phyloP scores from a whole-genome alignment of 2,113 vertebrate genomes.

The Enhydra lutris region DNA sequence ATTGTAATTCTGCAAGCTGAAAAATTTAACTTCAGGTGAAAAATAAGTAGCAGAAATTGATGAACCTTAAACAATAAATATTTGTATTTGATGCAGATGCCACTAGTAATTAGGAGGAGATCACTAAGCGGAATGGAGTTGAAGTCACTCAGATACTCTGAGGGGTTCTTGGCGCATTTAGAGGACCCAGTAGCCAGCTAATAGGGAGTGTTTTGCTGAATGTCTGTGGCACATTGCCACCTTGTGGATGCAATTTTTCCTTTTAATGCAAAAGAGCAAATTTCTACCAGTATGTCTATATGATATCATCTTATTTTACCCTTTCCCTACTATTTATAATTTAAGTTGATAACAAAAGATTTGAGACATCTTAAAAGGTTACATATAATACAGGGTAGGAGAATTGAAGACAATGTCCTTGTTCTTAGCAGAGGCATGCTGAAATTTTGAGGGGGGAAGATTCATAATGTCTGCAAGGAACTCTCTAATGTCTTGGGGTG shows the following conservation, averaged over 20 bases:
- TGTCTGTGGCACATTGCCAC: conserved; percentile 68
- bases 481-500: not conserved
- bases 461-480: not conserved
- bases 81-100: conserved; percentile 51
- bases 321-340: not conserved
- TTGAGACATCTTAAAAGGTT: not conserved
- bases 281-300: not conserved
- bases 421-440: not conserved
- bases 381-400: not conserved
- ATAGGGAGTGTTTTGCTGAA: not conserved
- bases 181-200: not conserved
- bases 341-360: not conserved
- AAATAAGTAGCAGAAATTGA: conserved; percentile 30
- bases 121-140: conserved; percentile 37
- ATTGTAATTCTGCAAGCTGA: conserved; percentile 37
- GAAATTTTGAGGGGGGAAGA: not conserved
- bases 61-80: conserved; percentile 54
- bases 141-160: not conserved
- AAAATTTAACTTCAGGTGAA: conserved; percentile 30
- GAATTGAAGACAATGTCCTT: not conserved
- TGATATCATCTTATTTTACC: not conserved
- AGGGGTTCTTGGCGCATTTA: not conserved
- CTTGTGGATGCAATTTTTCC: conserved; percentile 62
- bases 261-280: not conserved
- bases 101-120: conserved; percentile 63